Conservation (phyloP, 92 coral and sea anemone genomes). For the Micromussa lordhowensis region DNA sequence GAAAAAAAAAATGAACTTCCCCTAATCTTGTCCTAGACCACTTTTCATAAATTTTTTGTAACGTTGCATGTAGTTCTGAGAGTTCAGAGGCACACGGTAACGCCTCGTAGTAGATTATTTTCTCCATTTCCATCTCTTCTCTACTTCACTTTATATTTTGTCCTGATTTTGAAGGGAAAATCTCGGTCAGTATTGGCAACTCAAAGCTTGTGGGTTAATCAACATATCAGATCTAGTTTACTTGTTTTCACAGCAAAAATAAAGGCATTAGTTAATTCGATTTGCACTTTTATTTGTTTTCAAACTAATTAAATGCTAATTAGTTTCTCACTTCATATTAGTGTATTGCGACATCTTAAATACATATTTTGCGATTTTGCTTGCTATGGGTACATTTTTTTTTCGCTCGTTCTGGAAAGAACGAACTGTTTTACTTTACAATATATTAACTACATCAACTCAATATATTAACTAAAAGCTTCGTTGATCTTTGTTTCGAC, state of each 20-base stretch:
- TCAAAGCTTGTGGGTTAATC: neutral
- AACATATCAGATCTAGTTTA: neutral
- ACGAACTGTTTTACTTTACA: neutral
- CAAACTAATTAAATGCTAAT: neutral
- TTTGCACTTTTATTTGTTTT: slow-evolving; percentile 17
- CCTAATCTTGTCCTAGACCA: neutral
- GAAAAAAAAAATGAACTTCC: neutral
- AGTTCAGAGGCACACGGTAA: neutral
- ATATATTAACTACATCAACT: neutral
- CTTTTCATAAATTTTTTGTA: neutral
- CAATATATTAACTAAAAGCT: neutral
- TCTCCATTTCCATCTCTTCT: neutral
- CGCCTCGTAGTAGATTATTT: neutral
- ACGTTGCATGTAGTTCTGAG: neutral
- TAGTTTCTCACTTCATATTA: neutral
- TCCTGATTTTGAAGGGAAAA: neutral
- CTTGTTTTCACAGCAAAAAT: neutral
- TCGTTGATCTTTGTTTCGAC: neutral
- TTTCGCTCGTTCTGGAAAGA: neutral
- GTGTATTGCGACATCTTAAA: slow-evolving; percentile 5
- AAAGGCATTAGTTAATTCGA: neutral
- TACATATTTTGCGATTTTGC: neutral
- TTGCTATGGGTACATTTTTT: neutral
- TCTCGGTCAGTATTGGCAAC: neutral
- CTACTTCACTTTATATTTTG: neutral